A percentile compares a stretch with the other conserved stretches of the same genome.
Conservation (phyloP, 2,888 invertebrate genomes). For the Limnephilus rhombicus region DNA sequence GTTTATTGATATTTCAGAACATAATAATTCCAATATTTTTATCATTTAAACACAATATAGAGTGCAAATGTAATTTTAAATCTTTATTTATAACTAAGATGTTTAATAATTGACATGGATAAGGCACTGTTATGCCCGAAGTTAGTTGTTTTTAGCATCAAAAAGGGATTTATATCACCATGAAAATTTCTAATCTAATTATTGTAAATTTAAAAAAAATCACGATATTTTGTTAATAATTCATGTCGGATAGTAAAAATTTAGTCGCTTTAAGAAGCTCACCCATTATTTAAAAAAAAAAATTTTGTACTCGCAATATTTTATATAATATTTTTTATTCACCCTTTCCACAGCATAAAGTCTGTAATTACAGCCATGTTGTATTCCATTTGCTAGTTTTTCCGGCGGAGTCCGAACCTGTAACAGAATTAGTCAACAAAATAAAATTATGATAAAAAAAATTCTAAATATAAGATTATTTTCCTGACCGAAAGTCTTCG, state of each 20-base stretch:
- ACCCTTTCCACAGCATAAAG: constrained; percentile 86
- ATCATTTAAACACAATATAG: not conserved
- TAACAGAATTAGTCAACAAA: not conserved
- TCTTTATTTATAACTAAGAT: not conserved
- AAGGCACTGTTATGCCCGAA: too few species aligned
- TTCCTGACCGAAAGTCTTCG: not conserved
- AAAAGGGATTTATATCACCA: too few species aligned
- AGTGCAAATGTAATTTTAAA: not conserved
- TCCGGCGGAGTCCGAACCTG: constrained; percentile 80
- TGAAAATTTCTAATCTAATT: too few species aligned
- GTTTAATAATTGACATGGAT: too few species aligned
- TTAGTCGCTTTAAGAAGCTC: not conserved
- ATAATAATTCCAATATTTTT: not conserved
- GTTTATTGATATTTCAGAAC: not conserved
- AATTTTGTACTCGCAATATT: too few species aligned
- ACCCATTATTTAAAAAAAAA: not conserved
- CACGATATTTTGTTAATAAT: too few species aligned
- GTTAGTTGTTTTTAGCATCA: too few species aligned
- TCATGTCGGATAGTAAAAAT: too few species aligned
- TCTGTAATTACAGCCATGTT: constrained; percentile 89
- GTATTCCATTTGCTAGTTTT: constrained; percentile 82
- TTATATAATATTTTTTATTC: constrained; percentile 67
- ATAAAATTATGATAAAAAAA: not conserved
- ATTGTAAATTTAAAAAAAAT: too few species aligned
- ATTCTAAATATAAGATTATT: not conserved